Percentiles rank a stretch among this genome's conserved stretches.
Evolutionary conservation across 2,113 vertebrate species (phyloP).

Genomic region (Edolisoma coerulescens): DNA sequence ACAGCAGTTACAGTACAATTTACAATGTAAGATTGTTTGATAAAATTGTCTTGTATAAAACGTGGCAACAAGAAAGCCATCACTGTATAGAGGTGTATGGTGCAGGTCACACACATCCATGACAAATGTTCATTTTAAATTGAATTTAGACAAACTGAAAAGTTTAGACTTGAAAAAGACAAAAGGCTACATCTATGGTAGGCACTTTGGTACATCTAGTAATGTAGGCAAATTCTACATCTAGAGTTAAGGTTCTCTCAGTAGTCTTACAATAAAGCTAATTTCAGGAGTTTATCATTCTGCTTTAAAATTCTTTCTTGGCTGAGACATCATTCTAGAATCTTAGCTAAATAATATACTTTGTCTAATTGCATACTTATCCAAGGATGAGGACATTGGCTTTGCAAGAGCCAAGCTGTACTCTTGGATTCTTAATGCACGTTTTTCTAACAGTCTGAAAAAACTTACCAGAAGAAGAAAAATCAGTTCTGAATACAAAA

Average conservation of each 20-base stretch:
- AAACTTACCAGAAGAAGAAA: slow-evolving; percentile 5
- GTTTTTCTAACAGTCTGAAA: slow-evolving; percentile 55
- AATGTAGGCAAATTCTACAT: slow-evolving; percentile 35
- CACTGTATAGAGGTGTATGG: background rate
- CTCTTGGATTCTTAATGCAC: slow-evolving; percentile 44
- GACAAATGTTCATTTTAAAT: background rate
- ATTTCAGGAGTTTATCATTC: slow-evolving; percentile 31
- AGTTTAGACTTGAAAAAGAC: background rate
- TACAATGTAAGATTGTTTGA: background rate
- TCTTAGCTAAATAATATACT: slow-evolving; percentile 15
- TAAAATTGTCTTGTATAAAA: background rate
- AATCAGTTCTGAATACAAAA: background rate
- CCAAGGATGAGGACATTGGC: slow-evolving; percentile 12
- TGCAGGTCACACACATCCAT: background rate
- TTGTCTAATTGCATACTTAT: slow-evolving; percentile 55
- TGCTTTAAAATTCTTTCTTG: slow-evolving; percentile 24
- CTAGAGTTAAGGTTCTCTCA: slow-evolving; percentile 41
- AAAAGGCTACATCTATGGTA: slow-evolving; percentile 24
- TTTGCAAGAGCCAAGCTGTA: background rate
- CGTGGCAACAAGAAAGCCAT: background rate
- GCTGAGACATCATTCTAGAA: slow-evolving; percentile 12
- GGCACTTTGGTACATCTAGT: slow-evolving; percentile 71
- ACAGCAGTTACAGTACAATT: background rate
- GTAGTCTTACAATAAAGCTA: slow-evolving; percentile 49
- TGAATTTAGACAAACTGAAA: slow-evolving; percentile 8